Conservation (phyloP, 2,113 vertebrate species). For the Otis tarda region DNA sequence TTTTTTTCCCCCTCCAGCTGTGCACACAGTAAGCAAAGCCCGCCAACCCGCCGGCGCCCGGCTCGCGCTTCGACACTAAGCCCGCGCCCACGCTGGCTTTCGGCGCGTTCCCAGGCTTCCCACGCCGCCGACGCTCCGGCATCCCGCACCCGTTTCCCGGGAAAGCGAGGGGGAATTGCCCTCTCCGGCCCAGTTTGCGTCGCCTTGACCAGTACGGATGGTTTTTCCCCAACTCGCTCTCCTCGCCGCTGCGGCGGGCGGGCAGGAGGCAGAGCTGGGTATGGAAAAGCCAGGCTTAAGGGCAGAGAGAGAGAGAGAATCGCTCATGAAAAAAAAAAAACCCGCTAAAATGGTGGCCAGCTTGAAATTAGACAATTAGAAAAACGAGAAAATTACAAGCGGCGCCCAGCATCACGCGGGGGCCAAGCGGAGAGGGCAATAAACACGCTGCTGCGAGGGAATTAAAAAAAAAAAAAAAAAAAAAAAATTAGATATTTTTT, state of each 20-base stretch:
- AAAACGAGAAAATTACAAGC: too few relatives aligned
- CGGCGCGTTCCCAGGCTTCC: neutral
- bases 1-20: neutral
- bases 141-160: rapidly evolving
- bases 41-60: rapidly evolving
- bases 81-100: rapidly evolving
- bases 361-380: too few relatives aligned
- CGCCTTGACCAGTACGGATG: rapidly evolving
- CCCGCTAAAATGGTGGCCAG: rapidly evolving
- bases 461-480: neutral
- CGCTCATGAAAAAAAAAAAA: neutral
- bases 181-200: too few relatives aligned
- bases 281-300: neutral
- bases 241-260: rapidly evolving
- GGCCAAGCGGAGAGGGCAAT: neutral
- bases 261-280: rapidly evolving
- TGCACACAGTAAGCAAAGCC: neutral
- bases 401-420: rapidly evolving
- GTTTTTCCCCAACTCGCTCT: neutral
- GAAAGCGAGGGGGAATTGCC: neutral
- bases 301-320: neutral
- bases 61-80: neutral
- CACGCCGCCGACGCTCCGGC: too few relatives aligned
- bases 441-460: neutral
- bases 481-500: neutral